These are phyloP conservation scores for Indicator maculatus DNA, from an alignment of 2,113 vertebrate species.

Conservation along the genomic window DNA sequence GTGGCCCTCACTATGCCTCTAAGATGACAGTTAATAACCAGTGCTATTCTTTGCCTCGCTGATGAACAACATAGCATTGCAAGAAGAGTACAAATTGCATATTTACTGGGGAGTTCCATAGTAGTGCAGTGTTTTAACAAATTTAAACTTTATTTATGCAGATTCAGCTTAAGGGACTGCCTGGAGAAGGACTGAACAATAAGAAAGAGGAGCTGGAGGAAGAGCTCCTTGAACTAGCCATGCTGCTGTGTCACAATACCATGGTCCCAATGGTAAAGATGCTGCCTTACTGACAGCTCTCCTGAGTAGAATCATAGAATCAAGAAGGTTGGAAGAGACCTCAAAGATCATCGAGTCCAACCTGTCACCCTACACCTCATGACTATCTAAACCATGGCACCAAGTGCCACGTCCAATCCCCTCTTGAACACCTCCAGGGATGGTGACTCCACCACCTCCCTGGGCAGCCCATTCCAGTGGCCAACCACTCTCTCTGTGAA, in stretches of 20 bases:
- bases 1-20: neutral
- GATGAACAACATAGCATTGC: neutral
- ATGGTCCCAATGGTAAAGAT: accelerated
- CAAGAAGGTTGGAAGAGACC: too few relatives aligned
- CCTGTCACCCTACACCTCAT: too few relatives aligned
- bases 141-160: neutral
- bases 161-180: neutral
- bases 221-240: neutral
- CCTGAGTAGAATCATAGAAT: too few relatives aligned
- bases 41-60: neutral
- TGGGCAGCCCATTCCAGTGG: too few relatives aligned
- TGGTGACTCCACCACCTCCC: too few relatives aligned
- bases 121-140: neutral
- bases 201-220: neutral
- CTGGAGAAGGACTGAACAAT: neutral
- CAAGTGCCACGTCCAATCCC: too few relatives aligned
- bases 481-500: too few relatives aligned
- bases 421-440: too few relatives aligned
- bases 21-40: neutral
- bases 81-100: neutral
- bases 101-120: neutral
- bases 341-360: too few relatives aligned
- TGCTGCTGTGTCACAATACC: neutral
- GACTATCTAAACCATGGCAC: too few relatives aligned
- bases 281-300: neutral